A percentile compares a stretch with the other conserved stretches of the same genome.
These are phyloP conservation scores for Chaetodon auriga DNA, from an alignment of 2,113 vertebrate species.

Conservation along the genomic window DNA sequence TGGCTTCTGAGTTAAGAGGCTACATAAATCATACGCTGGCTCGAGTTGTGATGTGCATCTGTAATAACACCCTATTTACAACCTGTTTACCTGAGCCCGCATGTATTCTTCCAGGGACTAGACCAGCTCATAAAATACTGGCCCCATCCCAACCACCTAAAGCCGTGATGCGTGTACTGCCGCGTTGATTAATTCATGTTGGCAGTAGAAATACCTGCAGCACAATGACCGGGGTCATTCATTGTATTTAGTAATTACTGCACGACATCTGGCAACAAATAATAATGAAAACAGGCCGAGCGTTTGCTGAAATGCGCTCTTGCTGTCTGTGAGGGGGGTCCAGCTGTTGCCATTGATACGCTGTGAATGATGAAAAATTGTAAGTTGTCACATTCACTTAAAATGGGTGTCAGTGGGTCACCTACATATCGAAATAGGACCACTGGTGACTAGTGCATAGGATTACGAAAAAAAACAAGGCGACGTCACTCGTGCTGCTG, in stretches of 20 bases:
- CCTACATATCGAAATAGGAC: constrained; percentile 29
- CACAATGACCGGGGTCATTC: constrained; percentile 64
- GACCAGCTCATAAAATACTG: constrained; percentile 55
- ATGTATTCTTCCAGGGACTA: constrained; percentile 29
- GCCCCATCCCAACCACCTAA: constrained; percentile 33
- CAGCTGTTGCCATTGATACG: constrained; percentile 23
- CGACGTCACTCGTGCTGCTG: background rate
- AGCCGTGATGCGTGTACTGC: constrained; percentile 34
- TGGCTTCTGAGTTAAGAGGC: constrained; percentile 73
- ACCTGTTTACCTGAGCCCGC: constrained; percentile 48
- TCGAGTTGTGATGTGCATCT: constrained; percentile 68
- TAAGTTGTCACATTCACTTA: constrained; percentile 29
- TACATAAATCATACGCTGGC: constrained; percentile 71
- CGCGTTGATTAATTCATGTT: constrained; percentile 61
- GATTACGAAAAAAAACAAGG: background rate
- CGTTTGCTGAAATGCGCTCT: background rate
- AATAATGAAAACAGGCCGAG: constrained; percentile 47
- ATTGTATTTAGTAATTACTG: constrained; percentile 66
- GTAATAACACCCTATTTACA: constrained; percentile 66
- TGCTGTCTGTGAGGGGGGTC: background rate
- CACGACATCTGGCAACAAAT: constrained; percentile 41
- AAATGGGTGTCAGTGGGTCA: constrained; percentile 52
- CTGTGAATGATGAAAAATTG: constrained; percentile 52
- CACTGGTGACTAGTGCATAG: constrained; percentile 15
- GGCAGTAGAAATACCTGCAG: constrained; percentile 61